Base-by-base conservation (phyloP, 2,797 vertebrate species). In the Prunella strophiata region DNA sequence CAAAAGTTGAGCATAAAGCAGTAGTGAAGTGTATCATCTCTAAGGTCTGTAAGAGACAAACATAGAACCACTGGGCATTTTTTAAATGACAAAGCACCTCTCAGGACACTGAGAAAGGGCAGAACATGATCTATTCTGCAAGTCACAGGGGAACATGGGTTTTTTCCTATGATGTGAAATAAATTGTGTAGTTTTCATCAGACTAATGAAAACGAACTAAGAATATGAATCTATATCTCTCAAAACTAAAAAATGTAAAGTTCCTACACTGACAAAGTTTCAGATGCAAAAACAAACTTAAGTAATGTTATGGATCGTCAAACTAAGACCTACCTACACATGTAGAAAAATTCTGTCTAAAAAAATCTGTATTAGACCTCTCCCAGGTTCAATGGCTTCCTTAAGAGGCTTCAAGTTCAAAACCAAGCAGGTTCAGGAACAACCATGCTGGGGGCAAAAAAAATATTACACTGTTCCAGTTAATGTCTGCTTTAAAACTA, bases 41-140 rank as follows among this genome's bases (percentile, higher is more conserved):
- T 66, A 72, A 81, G 72, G n/a, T 84, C 68, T 81, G 2, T 20
- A 54, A 54, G 71, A 92, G 75, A 85, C 54, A 62, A 89, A 88
- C 63, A 75, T 0, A 82, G 70, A 94, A 92, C n/a, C 29, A 3
- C 62, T 66, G 51, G 67, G 82, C 29, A 72, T 67, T 93, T 95
- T 65, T 90, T 38, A 85, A 91, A 89, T 83, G 61, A 85, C 76
- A 94, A 76, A 72, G 78, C 55, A 92, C 45, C 73, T 85, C 54
- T 84, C n/a, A 63, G 36, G 73, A 90, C 51, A 74, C 51, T 82
- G 71, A 83, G 57, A 74, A 75, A 88, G 91, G 66, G 89, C 32
- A 87, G 70, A 94, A 84, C 54, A 67, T 36, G 16, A 85, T 58
- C 75, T 93, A 55, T 38, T 81, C 40, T 72, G 81, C 47, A 93